These are phyloP conservation scores for Epinotia nisella DNA, from an alignment of 2,888 invertebrate species.

Conservation along the genomic window DNA sequence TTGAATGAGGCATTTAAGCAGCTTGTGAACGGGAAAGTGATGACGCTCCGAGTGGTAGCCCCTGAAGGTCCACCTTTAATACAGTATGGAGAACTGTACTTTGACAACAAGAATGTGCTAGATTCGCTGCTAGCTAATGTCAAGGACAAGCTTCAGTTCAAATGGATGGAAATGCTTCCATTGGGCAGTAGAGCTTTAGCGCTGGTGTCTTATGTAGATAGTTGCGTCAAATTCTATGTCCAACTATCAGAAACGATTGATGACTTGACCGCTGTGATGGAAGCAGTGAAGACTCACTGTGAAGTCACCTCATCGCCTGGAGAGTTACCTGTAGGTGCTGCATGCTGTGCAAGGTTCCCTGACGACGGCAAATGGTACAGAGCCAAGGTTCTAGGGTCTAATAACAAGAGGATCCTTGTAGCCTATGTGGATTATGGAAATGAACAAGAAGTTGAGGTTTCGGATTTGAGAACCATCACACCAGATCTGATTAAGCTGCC, in stretches of 20 bases:
- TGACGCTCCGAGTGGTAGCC: constrained; percentile 87
- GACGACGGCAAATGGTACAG: constrained; percentile 95
- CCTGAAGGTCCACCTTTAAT: constrained; percentile 89
- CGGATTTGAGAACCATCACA: constrained; percentile 86
- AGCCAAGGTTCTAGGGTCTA: constrained; percentile 89
- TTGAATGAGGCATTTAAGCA: constrained; percentile 90
- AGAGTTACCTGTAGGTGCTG: constrained; percentile 84
- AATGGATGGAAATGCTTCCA: constrained; percentile 69
- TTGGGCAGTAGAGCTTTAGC: constrained; percentile 76
- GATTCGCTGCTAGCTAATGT: constrained; percentile 80
- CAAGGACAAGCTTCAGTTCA: constrained; percentile 75
- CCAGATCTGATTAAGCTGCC: constrained; percentile 87
- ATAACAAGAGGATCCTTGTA: constrained; percentile 86
- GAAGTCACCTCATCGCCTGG: constrained; percentile 75
- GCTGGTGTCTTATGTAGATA: constrained; percentile 87
- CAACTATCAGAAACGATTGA: constrained; percentile 87
- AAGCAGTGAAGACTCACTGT: constrained; percentile 86
- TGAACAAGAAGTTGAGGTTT: constrained; percentile 89
- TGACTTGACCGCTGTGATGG: constrained; percentile 87
- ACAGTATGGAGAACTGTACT: constrained; percentile 89
- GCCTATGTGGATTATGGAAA: constrained; percentile 98
- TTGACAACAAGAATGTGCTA: constrained; percentile 84
- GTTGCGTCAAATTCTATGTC: constrained; percentile 89
- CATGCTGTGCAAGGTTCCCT: constrained; percentile 92
- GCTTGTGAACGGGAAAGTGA: constrained; percentile 86